Base-by-base conservation (phyloP, 2,113 vertebrate genomes). In the Physeter macrocephalus region DNA sequence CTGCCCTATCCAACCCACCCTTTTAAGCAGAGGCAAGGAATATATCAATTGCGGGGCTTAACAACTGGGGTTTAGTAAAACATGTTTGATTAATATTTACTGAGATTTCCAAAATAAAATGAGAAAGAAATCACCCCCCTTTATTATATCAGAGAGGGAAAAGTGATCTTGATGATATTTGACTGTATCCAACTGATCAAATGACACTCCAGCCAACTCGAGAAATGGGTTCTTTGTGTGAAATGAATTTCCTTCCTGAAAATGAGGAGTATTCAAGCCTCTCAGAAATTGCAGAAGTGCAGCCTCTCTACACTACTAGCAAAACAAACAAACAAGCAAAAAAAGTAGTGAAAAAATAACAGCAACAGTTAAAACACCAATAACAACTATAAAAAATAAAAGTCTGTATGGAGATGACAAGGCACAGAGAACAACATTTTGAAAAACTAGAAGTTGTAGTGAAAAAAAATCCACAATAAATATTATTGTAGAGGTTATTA, bases 81-180 rank as follows among this genome's bases (percentile, higher is more conserved):
- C 81, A 97, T 75, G 80, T 72, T 97, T 97, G 96, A 96, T 97
- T 98, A 97, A 95, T 97, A 98, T 98, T 98, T 97, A 97, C 80
- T 98, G 97, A 98, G 69, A 89, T 96, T 98, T 98, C 59, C 64
- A 97, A 98, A 98, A 96, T 95, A 97, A 98, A 98, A 97, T 59
- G 90, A 96, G 83, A 95, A 97, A 94, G 36, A 97, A 86, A 36
- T 88, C 95, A 97, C 77, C 0, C 3, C 3, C 57, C 94, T 97
- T 98, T 83, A 94, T 97, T 98, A 90, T 90, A 36, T 41, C 18
- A n/a, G 64, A 52, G 43, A 98, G 43, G 39, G 59, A 29, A 83
- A 95, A 36, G 83, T 77, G 93, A 52, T 96, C 75, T 96, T 96
- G 88, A 97, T 93, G 59, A 84, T 67, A 97, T 97, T 74, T 97